A percentile compares a stretch with the other conserved stretches of the same genome.
Evolutionary conservation across 2,888 invertebrate species (phyloP).

Genomic region (Philereme transversata): DNA sequence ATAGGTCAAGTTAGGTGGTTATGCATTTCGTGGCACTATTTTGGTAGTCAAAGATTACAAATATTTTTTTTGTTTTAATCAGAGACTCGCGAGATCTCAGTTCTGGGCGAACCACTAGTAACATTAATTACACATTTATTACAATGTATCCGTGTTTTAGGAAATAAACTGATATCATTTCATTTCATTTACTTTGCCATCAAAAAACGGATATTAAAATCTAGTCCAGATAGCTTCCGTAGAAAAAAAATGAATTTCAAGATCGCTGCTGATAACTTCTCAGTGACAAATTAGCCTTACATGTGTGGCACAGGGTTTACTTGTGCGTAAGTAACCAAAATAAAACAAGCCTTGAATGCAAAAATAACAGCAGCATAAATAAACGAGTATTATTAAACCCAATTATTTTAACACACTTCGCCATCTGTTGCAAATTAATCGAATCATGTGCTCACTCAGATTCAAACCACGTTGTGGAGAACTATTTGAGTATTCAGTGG

Average conservation of each 20-base stretch:
- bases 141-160: no score
- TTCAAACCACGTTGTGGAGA: constrained; percentile 29
- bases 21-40: no score
- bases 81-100: no score
- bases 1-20: no score
- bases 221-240: neutral
- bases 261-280: constrained; percentile 4
- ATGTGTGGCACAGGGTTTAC: constrained; percentile 29
- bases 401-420: constrained; percentile 20
- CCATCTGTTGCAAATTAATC: constrained; percentile 47
- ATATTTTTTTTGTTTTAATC: no score
- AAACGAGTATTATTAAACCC: constrained; percentile 37
- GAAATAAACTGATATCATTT: no score
- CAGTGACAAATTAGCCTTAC: constrained; percentile 21
- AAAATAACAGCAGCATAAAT: constrained; percentile 41
- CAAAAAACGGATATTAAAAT: neutral
- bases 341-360: constrained; percentile 38
- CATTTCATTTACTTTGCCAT: no score
- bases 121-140: no score
- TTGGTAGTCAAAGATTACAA: no score
- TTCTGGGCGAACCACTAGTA: no score
- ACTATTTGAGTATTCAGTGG: constrained; percentile 3
- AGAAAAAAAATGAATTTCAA: neutral
- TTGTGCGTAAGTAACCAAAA: constrained; percentile 36
- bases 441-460: constrained; percentile 32